Percentiles rank a stretch among this genome's conserved stretches.
Evolutionary conservation across 1,140 invertebrate genomes (phyloP).

Genomic region (Myzus persicae): DNA sequence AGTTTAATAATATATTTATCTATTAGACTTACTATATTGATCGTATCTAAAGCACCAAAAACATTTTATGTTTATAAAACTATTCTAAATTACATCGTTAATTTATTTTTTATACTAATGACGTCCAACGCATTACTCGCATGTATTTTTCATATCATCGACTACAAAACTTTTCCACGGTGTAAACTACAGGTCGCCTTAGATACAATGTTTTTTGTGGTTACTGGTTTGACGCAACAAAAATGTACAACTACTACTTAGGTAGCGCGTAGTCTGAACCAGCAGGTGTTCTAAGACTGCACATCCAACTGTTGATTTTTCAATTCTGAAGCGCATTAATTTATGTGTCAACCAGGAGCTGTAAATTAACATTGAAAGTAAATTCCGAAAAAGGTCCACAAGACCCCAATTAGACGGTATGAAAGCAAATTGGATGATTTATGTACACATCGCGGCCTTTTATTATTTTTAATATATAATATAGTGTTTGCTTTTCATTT

Average conservation of each 20-base stretch:
- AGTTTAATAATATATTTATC: background rate
- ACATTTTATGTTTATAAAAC: background rate
- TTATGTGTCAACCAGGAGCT: slow-evolving; percentile 46
- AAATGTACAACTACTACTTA: background rate
- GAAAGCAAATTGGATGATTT: slow-evolving; percentile 50
- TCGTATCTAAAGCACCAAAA: background rate
- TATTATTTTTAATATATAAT: slow-evolving; percentile 34
- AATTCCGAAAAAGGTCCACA: background rate
- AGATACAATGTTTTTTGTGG: background rate
- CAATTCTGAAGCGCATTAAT: slow-evolving; percentile 41
- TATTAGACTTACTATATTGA: background rate
- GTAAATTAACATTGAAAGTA: slow-evolving; percentile 36
- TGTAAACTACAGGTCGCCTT: background rate
- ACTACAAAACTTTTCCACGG: background rate
- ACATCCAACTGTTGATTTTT: slow-evolving; percentile 48
- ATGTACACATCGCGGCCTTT: background rate
- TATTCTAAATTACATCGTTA: background rate
- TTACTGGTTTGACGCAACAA: background rate
- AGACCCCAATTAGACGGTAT: slow-evolving; percentile 46
- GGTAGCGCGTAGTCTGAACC: background rate
- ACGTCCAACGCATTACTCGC: background rate
- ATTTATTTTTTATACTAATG: background rate
- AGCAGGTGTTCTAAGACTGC: slow-evolving; percentile 45
- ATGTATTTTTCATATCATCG: background rate
- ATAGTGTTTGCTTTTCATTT: background rate